phyloP scores from a whole-genome alignment of 2,113 vertebrate genomes.

The Phocoena phocoena region DNA sequence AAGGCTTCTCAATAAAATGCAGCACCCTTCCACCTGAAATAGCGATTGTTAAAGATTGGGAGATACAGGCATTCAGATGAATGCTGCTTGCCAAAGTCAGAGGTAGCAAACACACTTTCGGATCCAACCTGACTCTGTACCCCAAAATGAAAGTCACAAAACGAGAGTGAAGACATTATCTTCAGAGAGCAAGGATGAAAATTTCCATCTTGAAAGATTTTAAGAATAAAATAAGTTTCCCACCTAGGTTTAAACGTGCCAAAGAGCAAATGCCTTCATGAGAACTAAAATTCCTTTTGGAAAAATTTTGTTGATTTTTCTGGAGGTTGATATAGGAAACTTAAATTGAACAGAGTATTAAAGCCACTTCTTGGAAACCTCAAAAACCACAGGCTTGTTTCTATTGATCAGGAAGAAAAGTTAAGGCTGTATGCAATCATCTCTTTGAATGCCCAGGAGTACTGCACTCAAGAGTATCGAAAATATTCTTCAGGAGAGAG shows the following conservation, averaged over 20 bases:
- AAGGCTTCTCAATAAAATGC: conserved; percentile 41
- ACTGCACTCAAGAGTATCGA: background rate
- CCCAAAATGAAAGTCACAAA: conserved; percentile 21
- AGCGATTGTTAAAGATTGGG: background rate
- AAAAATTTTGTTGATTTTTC: background rate
- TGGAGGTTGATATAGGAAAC: background rate
- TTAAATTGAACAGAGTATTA: conserved; percentile 4
- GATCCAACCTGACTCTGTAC: background rate
- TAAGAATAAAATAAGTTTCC: background rate
- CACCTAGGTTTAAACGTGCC: background rate
- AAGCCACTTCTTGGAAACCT: background rate
- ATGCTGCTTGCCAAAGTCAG: conserved; percentile 31
- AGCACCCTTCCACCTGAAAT: background rate
- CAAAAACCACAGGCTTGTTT: background rate
- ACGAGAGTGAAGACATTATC: conserved; percentile 14
- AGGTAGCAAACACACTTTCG: background rate
- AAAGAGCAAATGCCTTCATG: background rate
- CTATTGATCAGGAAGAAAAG: conserved; percentile 14
- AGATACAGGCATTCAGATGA: background rate
- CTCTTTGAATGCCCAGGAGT: background rate
- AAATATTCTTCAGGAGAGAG: background rate
- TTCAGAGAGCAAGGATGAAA: background rate
- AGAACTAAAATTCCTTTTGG: conserved; percentile 24
- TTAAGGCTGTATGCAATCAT: background rate
- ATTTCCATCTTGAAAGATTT: background rate